Percentiles rank a stretch among this genome's conserved stretches.
phyloP scores from a whole-genome alignment of 2,797 vertebrate genomes.

The Chelidonichthys spinosus region DNA sequence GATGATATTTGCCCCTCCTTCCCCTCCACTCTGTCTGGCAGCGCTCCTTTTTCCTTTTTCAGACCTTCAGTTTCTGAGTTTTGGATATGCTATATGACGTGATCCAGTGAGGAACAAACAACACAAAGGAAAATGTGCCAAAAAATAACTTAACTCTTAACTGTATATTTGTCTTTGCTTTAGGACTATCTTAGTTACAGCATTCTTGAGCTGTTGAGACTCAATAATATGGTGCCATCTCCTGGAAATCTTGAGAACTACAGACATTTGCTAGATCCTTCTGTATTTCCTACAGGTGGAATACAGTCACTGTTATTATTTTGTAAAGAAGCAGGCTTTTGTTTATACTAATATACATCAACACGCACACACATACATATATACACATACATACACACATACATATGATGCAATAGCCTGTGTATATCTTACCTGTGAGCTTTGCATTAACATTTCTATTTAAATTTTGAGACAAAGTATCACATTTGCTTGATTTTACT shows the following conservation, averaged over 20 bases:
- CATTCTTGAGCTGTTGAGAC: slow-evolving; percentile 82
- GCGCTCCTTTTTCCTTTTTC: slow-evolving; percentile 81
- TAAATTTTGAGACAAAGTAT: slow-evolving; percentile 74
- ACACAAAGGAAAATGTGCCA: slow-evolving; percentile 85
- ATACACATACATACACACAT: slow-evolving; percentile 11
- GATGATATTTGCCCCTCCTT: slow-evolving; percentile 67
- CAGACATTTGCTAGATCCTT: slow-evolving; percentile 80
- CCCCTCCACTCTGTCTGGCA: slow-evolving; percentile 71
- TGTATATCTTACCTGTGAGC: slow-evolving; percentile 68
- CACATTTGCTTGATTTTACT: slow-evolving; percentile 77
- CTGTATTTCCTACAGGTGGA: slow-evolving; percentile 73
- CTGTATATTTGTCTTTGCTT: slow-evolving; percentile 84
- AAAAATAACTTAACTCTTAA: slow-evolving; percentile 82
- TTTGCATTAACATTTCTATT: slow-evolving; percentile 79
- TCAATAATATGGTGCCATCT: slow-evolving; percentile 89
- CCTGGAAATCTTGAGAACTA: slow-evolving; percentile 89
- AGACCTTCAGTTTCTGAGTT: slow-evolving; percentile 81
- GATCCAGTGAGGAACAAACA: slow-evolving; percentile 72
- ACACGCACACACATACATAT: background rate
- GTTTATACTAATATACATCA: slow-evolving; percentile 10
- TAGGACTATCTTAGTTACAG: slow-evolving; percentile 84
- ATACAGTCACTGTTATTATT: slow-evolving; percentile 79
- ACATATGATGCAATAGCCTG: slow-evolving; percentile 62
- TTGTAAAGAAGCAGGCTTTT: slow-evolving; percentile 70
- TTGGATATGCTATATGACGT: slow-evolving; percentile 73